phyloP scores from a whole-genome alignment of 2,113 vertebrate species.

The Psophia crepitans region DNA sequence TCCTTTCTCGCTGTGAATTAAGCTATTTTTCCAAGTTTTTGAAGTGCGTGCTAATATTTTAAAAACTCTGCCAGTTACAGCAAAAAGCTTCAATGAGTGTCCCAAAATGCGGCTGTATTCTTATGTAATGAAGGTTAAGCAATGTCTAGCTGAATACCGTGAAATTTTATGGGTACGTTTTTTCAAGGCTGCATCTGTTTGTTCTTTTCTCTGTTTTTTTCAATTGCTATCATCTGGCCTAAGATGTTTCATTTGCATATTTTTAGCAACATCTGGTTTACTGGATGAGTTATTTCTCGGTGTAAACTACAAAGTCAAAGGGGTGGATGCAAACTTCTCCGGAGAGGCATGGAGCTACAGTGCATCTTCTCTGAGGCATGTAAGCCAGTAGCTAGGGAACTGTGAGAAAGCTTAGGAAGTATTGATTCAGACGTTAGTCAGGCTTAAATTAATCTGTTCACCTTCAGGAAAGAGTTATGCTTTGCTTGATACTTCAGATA shows the following conservation, averaged over 20 bases:
- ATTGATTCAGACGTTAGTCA: not conserved
- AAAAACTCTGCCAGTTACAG: not conserved
- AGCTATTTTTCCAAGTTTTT: not conserved
- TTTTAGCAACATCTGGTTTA: constrained; percentile 6
- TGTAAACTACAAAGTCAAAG: not conserved
- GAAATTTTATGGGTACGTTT: not conserved
- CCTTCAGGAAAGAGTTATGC: not conserved
- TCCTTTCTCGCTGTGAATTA: not conserved
- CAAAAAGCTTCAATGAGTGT: not conserved
- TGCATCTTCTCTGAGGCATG: not conserved
- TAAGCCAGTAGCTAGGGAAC: not conserved
- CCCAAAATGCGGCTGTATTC: not conserved
- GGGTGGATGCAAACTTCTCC: not conserved
- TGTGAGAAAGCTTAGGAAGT: not conserved
- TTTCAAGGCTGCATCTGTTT: not conserved
- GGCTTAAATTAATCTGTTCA: not conserved
- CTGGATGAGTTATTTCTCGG: not conserved
- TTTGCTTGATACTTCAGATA: not conserved
- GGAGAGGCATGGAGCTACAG: not conserved
- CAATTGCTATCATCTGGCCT: not conserved
- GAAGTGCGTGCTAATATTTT: not conserved
- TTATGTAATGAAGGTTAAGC: not conserved
- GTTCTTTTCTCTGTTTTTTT: not conserved
- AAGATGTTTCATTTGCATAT: not conserved
- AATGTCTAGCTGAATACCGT: not conserved